Base-by-base conservation (phyloP, 2,113 vertebrate species). In the Spea multiplicata region DNA sequence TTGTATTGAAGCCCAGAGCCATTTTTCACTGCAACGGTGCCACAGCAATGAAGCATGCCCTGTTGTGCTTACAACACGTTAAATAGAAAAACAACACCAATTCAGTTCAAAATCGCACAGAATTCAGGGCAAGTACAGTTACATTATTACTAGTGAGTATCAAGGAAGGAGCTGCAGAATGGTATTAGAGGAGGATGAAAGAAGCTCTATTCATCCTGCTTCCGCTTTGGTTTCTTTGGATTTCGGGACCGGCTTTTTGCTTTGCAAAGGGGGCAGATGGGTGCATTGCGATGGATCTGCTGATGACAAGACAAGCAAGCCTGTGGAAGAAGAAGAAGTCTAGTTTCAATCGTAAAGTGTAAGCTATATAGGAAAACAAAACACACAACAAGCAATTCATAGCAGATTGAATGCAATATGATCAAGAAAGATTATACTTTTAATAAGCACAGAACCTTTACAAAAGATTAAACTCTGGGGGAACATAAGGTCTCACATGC, bases 231-330 rank as follows among this genome's bases (percentile, higher is more conserved):
- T 82, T 98, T 99, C 91, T 99, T 99, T 76, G 97, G 97, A 85
- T 99, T 99, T 87, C 97, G 94, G 59, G 97, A 99, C 45, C 97
- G 94, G 84, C 97, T 99, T 89, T 99, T 99, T 82, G 97, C 97
- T 93, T 99, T 99, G 88, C 97, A 99, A 78, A 99, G 87, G 0
- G 97, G 97, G 80, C 97, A 99, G 73, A 99, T 99, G 61, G 97
- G 97, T 0, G 97, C 97, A 0, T 99, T 99, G 76, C 97, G 95
- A 80, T 99, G 97, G 83, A 99, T 99, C 91, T 99, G 97, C 82
- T 99, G 97, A 83, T 99, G 97, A 89, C 97, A 99, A 0, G 97
- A 99, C 79, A 99, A 91, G 86, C 97, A 99, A 0, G 97, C 97
- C 97, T 99, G 84, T 78, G 86, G 46, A 70, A 16, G n/a, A 30